Conservation (phyloP, 2,888 invertebrate genomes). For the Oxyteleia sp. region DNA sequence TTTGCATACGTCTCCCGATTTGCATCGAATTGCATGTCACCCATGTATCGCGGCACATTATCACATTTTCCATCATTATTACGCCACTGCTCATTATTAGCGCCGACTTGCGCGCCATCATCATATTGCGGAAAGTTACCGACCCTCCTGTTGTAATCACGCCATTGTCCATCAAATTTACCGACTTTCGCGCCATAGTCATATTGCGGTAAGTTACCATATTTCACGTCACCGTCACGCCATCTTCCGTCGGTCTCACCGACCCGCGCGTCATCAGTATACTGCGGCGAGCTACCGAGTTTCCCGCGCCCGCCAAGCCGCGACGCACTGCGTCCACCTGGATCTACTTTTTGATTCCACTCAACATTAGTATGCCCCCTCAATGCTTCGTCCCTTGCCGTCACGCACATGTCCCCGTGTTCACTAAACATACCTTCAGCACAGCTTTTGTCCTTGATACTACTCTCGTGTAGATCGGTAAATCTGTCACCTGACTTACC, state of each 20-base stretch:
- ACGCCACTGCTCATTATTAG: no score
- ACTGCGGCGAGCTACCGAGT: no score
- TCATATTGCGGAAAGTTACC: background rate
- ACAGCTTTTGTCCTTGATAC: background rate
- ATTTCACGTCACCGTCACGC: no score
- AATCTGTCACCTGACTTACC: background rate
- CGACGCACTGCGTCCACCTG: background rate
- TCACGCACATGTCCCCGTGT: background rate
- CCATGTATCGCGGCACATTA: background rate
- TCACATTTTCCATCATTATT: no score
- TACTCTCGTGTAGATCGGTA: background rate
- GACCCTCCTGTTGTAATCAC: no score
- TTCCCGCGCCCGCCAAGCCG: no score
- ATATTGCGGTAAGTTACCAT: no score
- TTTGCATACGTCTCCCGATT: no score
- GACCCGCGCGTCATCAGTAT: no score
- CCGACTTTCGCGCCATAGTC: no score
- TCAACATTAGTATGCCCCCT: background rate
- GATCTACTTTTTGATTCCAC: background rate
- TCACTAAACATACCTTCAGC: background rate
- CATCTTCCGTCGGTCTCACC: no score
- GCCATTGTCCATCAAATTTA: no score
- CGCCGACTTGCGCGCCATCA: background rate
- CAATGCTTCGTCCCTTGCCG: background rate
- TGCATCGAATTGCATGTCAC: background rate